Evolutionary conservation across 2,888 invertebrate species (phyloP).

Genomic region (Ischnus inquisitorius): DNA sequence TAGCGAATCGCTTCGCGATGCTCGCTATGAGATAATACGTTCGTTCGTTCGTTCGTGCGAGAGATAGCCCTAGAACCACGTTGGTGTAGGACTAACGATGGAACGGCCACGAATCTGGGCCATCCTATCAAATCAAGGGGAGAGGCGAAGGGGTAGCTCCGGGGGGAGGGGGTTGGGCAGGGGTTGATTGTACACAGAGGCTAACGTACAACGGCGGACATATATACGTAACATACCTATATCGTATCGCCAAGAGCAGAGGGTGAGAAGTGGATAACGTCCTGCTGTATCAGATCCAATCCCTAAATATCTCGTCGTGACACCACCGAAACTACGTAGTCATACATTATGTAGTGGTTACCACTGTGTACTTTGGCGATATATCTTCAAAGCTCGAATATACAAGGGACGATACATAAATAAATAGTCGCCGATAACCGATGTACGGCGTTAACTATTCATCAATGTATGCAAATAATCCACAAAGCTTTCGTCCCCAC

Average conservation of each 20-base stretch:
- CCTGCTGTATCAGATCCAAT: conserved; percentile 37
- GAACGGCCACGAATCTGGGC: conserved; percentile 34
- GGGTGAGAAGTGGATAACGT: conserved; percentile 50
- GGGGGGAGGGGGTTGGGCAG: conserved; percentile 4
- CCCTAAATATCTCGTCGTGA: conserved; percentile 36
- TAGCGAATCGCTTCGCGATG: conserved; percentile 47
- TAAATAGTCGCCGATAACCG: neutral
- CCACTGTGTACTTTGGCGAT: neutral
- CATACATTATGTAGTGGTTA: neutral
- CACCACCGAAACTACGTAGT: neutral
- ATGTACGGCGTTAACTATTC: neutral
- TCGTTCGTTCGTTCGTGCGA: conserved; percentile 30
- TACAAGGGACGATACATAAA: neutral
- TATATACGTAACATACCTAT: neutral
- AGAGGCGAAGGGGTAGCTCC: neutral
- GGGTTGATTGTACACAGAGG: conserved; percentile 12
- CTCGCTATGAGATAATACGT: conserved; percentile 57
- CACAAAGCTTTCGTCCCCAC: neutral
- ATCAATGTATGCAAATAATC: conserved; percentile 8
- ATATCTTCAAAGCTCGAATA: neutral
- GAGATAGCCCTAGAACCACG: conserved; percentile 19
- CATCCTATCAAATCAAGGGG: conserved; percentile 41
- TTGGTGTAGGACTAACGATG: conserved; percentile 28
- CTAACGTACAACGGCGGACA: neutral
- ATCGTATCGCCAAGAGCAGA: conserved; percentile 7